Conservation (phyloP, 2,797 vertebrate genomes). For the Geotrypetes seraphini region DNA sequence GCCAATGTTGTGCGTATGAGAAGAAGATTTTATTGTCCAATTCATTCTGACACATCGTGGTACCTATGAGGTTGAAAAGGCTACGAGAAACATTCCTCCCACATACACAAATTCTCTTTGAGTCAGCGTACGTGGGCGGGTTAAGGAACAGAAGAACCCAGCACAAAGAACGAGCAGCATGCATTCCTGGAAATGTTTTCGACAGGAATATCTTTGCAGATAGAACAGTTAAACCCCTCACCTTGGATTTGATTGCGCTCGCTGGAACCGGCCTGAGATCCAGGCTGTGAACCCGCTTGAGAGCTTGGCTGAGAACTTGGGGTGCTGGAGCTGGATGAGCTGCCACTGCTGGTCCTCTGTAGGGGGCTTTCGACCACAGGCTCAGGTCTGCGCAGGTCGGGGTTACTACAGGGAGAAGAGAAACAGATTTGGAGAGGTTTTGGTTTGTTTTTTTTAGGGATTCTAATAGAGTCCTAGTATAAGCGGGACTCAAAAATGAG, state of each 20-base stretch:
- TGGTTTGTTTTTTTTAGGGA: too few species aligned
- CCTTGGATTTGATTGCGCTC: slow-evolving; percentile 76
- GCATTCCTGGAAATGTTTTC: not conserved
- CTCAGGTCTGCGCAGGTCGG: slow-evolving; percentile 83
- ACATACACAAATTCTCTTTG: slow-evolving; percentile 9
- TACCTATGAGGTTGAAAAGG: not conserved
- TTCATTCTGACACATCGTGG: not conserved
- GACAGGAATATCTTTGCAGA: not conserved
- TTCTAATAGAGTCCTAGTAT: too few species aligned
- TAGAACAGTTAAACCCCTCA: slow-evolving; percentile 37
- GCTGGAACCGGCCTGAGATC: slow-evolving; percentile 70
- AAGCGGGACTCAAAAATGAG: too few species aligned
- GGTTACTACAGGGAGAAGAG: too few species aligned
- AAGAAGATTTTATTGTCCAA: not conserved
- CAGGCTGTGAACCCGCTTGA: slow-evolving; percentile 77
- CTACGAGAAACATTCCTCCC: not conserved
- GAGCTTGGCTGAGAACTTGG: slow-evolving; percentile 81
- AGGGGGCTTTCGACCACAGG: slow-evolving; percentile 73
- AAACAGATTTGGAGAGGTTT: too few species aligned
- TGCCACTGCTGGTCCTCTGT: slow-evolving; percentile 90
- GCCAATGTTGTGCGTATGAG: too few species aligned
- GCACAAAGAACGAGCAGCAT: not conserved
- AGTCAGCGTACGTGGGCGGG: not conserved
- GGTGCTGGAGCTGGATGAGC: slow-evolving; percentile 94
- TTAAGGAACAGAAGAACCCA: too few species aligned